Conservation (phyloP, 2,888 invertebrate species). For the Quadriops clusia region DNA sequence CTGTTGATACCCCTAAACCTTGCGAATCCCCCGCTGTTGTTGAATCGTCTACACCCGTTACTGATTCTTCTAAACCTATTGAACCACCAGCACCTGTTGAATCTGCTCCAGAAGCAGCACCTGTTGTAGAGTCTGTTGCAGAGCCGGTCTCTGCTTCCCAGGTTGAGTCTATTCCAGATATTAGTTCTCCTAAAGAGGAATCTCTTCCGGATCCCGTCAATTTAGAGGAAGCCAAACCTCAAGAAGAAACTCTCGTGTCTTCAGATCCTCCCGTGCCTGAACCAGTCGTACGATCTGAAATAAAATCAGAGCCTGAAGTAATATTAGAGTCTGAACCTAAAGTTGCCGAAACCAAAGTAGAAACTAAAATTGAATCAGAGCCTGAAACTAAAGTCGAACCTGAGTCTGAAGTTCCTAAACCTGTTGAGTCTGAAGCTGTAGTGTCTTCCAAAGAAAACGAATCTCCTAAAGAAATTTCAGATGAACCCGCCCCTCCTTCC, state of each 20-base stretch:
- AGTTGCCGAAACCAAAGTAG: no score
- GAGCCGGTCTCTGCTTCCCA: no score
- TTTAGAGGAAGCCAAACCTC: conserved; percentile 5
- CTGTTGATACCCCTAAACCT: not conserved
- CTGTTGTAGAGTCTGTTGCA: conserved; percentile 10
- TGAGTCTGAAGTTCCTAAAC: conserved; percentile 4
- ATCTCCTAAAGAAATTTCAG: no score
- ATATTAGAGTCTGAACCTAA: not conserved
- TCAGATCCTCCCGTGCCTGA: conserved; percentile 6
- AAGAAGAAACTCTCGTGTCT: conserved; percentile 8
- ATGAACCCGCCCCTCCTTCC: no score
- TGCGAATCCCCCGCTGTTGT: conserved; percentile 2
- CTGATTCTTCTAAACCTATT: conserved; percentile 7
- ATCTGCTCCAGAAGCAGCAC: conserved; percentile 7
- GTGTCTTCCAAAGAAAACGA: no score
- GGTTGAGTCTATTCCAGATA: no score
- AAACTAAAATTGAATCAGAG: conserved; percentile 7
- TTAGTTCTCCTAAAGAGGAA: no score
- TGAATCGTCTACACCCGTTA: conserved; percentile 9
- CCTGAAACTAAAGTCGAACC: conserved; percentile 9
- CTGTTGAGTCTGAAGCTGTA: conserved; percentile 5
- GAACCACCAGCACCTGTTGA: conserved; percentile 10
- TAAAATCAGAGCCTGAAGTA: no score
- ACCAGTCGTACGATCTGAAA: conserved; percentile 5
- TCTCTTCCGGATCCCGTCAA: no score